Base-by-base conservation (phyloP, 2,888 invertebrate species). In the Eumacrocentrus americanus region DNA sequence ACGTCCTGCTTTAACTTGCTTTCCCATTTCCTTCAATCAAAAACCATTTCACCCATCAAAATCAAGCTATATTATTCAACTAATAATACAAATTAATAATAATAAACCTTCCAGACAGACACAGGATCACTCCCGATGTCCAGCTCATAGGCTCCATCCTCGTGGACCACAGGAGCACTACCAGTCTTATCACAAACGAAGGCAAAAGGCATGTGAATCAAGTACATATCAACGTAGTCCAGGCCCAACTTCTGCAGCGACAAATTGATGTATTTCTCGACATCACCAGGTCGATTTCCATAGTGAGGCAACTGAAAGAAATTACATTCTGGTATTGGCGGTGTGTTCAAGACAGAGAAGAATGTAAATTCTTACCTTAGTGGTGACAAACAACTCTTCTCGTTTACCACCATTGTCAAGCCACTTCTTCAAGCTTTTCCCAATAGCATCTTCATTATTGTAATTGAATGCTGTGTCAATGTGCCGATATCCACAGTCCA, bases 381-480 rank as follows among this genome's bases (percentile, higher is more conserved):
- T 90, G 23, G 90, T 91, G 62, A 92, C 85, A 81, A 92, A 92
- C 61, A 92, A 81, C 50, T 92, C 90, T 70, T 88, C 85, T 60
- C 92, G 82, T 61, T 82, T 85, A 9, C 89, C 86, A 37, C 88
- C 89, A 46, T 84, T 82, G 20, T 82, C 76, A 29, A 91, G 82
- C 88, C 89, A 89, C 72, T 85, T 84, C 68, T 86, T 85, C 50
- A 92, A 78, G 25, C 87, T 88, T 58, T 82, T 83, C 3, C 92
- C 92, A 66, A 92, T 89, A 1, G 87, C 85, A 66, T 88, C 88
- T 79, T 92, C 92, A 70, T 91, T 92, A 65, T 88, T 87, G 72
- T 92, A 92, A 81, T 89, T 89, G 74, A 88, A 89, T 23, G 92
- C 92, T 9, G 92, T 92, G 75, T 92, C 92, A 67, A 89, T 89